Percentiles rank a stretch among this genome's conserved stretches.
These are phyloP conservation scores for Lutjanus erythropterus DNA, from an alignment of 2,113 vertebrate genomes.

Conservation along the genomic window DNA sequence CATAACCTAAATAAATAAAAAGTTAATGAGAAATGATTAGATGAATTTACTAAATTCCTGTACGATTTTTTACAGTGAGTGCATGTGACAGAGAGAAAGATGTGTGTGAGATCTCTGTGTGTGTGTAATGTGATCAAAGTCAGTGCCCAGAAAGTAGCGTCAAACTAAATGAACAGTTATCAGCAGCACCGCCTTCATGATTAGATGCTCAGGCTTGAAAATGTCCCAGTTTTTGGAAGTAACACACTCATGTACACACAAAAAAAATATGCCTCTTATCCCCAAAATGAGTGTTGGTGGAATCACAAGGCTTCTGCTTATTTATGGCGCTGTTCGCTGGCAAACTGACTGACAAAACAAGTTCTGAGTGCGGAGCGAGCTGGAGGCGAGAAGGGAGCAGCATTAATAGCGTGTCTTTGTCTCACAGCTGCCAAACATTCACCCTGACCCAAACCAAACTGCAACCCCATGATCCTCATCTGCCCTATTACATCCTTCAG, in stretches of 20 bases:
- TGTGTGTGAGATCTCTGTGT: neutral
- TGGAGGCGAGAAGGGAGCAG: conserved; percentile 56
- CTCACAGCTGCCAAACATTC: conserved; percentile 75
- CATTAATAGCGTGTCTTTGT: conserved; percentile 75
- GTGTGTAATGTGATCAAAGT: conserved; percentile 37
- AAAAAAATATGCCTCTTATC: conserved; percentile 26
- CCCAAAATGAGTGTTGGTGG: conserved; percentile 13
- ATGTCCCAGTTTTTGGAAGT: conserved; percentile 5
- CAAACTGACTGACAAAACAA: conserved; percentile 67
- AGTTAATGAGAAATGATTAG: no score
- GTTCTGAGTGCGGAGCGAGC: conserved; percentile 42
- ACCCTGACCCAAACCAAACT: conserved; percentile 75
- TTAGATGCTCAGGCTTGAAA: conserved; percentile 6
- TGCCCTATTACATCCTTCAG: conserved; percentile 84
- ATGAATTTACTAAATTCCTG: no score
- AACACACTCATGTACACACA: neutral
- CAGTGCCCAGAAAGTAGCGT: conserved; percentile 1
- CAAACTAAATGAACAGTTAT: conserved; percentile 28
- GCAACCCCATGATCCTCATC: conserved; percentile 86
- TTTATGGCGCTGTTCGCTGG: conserved; percentile 21
- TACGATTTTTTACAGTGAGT: no score
- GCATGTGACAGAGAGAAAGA: neutral
- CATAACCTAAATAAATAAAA: no score
- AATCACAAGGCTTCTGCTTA: conserved; percentile 64
- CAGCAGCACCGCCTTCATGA: neutral